Conservation (phyloP, 2,797 vertebrate genomes). For the Columba guinea region DNA sequence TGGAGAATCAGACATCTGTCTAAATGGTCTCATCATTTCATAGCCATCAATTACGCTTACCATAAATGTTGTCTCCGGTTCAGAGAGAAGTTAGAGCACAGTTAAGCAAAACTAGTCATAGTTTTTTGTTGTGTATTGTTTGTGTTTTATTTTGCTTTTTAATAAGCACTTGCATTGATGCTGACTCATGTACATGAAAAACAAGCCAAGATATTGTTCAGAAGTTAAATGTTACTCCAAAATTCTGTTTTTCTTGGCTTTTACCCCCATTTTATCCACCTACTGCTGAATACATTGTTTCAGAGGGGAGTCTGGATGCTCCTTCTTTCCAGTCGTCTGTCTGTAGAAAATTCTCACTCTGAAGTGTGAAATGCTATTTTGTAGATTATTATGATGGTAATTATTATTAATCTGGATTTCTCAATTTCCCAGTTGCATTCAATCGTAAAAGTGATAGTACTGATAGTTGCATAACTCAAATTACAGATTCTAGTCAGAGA, state of each 20-base stretch:
- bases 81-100: neutral
- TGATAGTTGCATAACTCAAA: neutral
- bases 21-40: slow-evolving; percentile 13
- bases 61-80: neutral
- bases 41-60: neutral
- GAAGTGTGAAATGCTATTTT: neutral
- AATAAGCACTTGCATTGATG: neutral
- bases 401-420: neutral
- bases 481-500: neutral
- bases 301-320: neutral
- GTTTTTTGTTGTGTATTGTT: neutral
- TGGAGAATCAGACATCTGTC: slow-evolving; percentile 43
- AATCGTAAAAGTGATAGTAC: neutral
- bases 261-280: neutral
- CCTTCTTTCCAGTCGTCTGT: neutral
- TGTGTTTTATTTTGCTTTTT: neutral
- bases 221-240: neutral
- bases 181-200: neutral
- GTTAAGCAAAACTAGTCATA: neutral
- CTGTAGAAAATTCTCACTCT: neutral
- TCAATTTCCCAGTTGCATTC: neutral
- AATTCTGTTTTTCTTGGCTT: neutral
- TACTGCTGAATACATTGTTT: neutral
- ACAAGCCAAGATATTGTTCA: neutral
- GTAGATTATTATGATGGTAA: neutral